Percentiles rank a stretch among this genome's conserved stretches.
These are phyloP conservation scores for Brachionus calyciflorus DNA, from an alignment of 1,140 invertebrate species.

Conservation along the genomic window DNA sequence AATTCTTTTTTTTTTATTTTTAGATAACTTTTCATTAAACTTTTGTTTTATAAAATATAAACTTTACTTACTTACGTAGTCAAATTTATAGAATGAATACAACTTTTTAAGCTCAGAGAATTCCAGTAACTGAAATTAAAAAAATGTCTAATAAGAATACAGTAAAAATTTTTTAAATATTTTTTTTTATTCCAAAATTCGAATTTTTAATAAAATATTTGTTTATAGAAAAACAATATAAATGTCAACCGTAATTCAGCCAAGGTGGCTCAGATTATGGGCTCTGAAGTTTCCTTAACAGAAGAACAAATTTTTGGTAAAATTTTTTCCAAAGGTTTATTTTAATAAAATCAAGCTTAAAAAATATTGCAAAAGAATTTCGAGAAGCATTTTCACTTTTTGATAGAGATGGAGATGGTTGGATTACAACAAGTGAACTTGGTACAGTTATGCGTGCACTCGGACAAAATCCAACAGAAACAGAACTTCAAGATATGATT, in stretches of 20 bases:
- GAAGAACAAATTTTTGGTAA: conserved; percentile 47
- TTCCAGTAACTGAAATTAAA: no score
- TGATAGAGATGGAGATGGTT: conserved; percentile 59
- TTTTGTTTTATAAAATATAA: no score
- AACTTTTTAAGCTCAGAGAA: no score
- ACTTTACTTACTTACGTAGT: no score
- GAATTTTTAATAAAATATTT: not conserved
- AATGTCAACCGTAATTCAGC: conserved; percentile 6
- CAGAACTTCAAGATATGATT: conserved; percentile 45
- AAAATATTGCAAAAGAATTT: conserved; percentile 56
- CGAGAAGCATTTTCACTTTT: conserved; percentile 60
- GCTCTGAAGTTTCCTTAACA: conserved; percentile 17
- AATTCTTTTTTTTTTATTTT: no score
- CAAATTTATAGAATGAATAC: no score
- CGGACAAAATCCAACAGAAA: conserved; percentile 46
- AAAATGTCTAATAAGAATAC: no score
- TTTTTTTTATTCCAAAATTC: not conserved
- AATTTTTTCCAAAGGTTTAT: not conserved
- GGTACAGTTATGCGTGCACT: conserved; percentile 13
- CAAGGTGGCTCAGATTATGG: conserved; percentile 27
- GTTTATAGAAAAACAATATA: not conserved
- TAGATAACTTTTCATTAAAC: no score
- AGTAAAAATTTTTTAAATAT: not conserved
- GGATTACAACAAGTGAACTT: conserved; percentile 49
- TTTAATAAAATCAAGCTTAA: conserved; percentile 45